Percentiles rank a stretch among this genome's conserved stretches.
These are phyloP conservation scores for Strongylocentrotus purpuratus DNA, from an alignment of 35 echinoderm and acorn worm genomes.

Conservation along the genomic window DNA sequence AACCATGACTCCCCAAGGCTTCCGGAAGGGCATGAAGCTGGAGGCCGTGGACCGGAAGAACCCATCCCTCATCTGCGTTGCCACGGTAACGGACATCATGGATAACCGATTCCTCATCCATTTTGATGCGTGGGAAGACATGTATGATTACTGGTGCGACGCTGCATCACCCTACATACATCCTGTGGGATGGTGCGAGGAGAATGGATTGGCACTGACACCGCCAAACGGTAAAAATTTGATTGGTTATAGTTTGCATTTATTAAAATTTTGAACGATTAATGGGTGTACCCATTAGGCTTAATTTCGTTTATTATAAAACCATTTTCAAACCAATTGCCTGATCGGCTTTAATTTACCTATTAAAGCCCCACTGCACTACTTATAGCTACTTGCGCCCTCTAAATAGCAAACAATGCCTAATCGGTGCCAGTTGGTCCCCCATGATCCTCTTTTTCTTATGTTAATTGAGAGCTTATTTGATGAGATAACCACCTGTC, in stretches of 20 bases:
- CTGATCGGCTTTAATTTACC: too few species aligned
- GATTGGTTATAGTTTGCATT: too few species aligned
- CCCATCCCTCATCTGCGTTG: slow-evolving; percentile 92
- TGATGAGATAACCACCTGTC: too few species aligned
- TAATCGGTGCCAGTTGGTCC: too few species aligned
- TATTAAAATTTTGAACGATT: too few species aligned
- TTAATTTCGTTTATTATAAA: background rate
- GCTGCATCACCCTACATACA: slow-evolving; percentile 93
- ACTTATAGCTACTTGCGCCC: too few species aligned
- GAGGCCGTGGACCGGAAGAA: slow-evolving; percentile 95
- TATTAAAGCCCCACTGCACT: too few species aligned
- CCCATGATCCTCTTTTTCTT: too few species aligned
- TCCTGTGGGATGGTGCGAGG: slow-evolving; percentile 96
- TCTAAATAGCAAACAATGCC: too few species aligned
- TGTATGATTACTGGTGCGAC: slow-evolving; percentile 97
- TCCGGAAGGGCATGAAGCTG: slow-evolving; percentile 95
- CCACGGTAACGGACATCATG: slow-evolving; percentile 94
- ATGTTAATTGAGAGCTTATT: too few species aligned
- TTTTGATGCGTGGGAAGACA: slow-evolving; percentile 98
- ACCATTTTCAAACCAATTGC: too few species aligned
- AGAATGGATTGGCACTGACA: slow-evolving; percentile 75
- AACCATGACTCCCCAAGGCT: slow-evolving; percentile 78
- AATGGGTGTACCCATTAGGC: too few species aligned
- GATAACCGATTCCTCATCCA: slow-evolving; percentile 94
- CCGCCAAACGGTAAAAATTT: slow-evolving; percentile 86